Conservation (phyloP, 2,888 invertebrate species). For the Dendrolimus houi region DNA sequence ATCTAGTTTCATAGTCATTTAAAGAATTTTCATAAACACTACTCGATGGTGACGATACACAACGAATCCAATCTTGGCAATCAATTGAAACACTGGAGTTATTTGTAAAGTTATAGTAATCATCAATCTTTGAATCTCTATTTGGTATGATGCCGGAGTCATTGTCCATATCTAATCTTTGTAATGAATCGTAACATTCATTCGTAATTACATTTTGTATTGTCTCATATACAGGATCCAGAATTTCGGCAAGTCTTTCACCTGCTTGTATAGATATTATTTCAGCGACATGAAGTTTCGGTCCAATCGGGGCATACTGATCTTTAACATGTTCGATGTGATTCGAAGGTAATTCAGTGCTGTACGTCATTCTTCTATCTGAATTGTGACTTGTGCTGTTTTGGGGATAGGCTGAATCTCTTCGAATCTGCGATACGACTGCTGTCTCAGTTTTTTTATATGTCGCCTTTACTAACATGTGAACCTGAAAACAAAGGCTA, state of each 20-base stretch:
- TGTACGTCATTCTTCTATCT: conserved; percentile 51
- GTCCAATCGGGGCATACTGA: conserved; percentile 34
- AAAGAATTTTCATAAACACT: conserved; percentile 49
- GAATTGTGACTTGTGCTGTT: conserved; percentile 34
- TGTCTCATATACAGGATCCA: conserved; percentile 64
- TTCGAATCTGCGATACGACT: conserved; percentile 47
- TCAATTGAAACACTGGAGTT: conserved; percentile 54
- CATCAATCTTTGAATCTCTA: conserved; percentile 33
- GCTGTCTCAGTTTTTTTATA: conserved; percentile 62
- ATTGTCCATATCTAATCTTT: conserved; percentile 34
- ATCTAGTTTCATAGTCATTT: conserved; percentile 37
- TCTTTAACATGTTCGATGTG: conserved; percentile 32
- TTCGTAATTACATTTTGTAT: conserved; percentile 43
- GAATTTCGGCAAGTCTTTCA: conserved; percentile 57
- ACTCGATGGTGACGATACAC: conserved; percentile 41
- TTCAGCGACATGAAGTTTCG: conserved; percentile 61
- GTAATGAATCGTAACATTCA: conserved; percentile 46
- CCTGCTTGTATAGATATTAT: conserved; percentile 63
- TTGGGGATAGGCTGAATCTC: conserved; percentile 39
- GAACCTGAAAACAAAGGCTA: conserved; percentile 41
- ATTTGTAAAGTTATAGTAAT: conserved; percentile 51
- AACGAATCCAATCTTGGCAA: conserved; percentile 55
- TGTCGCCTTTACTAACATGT: conserved; percentile 50
- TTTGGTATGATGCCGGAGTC: conserved; percentile 39
- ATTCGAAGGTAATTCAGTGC: conserved; percentile 41